Conservation (phyloP, 2,113 vertebrate genomes). For the Climacteris rufus region DNA sequence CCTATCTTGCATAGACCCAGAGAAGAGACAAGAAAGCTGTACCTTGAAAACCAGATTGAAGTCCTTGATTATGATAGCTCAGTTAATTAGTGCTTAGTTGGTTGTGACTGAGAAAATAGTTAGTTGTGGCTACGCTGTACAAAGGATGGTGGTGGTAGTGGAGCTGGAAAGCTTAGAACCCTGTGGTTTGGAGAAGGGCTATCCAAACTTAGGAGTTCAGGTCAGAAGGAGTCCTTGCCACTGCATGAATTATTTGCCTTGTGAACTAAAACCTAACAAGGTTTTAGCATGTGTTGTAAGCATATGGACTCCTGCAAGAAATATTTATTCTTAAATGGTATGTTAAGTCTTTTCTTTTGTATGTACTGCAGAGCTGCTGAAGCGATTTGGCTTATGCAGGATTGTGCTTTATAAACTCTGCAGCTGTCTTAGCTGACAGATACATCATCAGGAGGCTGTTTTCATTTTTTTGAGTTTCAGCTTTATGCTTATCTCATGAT, state of each 20-base stretch:
- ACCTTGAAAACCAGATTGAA: background rate
- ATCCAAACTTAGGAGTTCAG: background rate
- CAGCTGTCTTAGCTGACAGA: background rate
- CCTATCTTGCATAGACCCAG: background rate
- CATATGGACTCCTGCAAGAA: background rate
- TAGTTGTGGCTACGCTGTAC: background rate
- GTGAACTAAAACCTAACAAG: background rate
- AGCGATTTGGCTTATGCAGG: background rate
- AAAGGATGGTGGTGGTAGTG: background rate
- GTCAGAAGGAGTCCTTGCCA: background rate
- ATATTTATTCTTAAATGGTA: background rate
- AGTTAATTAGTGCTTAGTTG: background rate
- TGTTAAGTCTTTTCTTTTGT: background rate
- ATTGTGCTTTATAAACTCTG: background rate
- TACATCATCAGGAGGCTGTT: background rate
- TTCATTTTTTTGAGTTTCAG: background rate
- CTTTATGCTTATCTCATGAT: background rate
- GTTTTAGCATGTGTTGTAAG: background rate
- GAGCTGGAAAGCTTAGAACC: background rate
- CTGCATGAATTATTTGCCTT: background rate
- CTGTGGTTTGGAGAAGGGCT: background rate
- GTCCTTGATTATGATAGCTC: background rate
- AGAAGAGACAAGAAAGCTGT: background rate
- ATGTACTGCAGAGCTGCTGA: background rate
- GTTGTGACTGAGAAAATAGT: background rate